Evolutionary conservation across 2,797 vertebrate species (phyloP).

Genomic region (Picus viridis): DNA sequence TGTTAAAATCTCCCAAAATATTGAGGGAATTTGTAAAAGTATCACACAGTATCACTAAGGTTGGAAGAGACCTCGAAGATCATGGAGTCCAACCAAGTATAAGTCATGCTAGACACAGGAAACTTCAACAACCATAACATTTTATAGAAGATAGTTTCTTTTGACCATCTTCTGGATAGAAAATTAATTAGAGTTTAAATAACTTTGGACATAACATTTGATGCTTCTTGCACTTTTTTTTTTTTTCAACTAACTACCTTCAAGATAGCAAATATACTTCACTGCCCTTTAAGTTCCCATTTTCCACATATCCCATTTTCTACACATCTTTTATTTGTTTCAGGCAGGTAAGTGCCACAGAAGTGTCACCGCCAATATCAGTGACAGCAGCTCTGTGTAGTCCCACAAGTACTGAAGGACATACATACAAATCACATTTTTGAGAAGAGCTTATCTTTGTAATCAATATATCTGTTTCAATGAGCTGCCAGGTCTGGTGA

Average conservation of each 20-base stretch:
- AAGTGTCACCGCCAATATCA: neutral
- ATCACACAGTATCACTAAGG: too few species aligned
- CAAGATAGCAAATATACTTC: neutral
- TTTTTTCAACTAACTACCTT: neutral
- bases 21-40: neutral
- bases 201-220: neutral
- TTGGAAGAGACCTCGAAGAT: too few species aligned
- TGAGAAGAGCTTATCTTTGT: neutral
- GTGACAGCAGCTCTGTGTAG: neutral
- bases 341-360: neutral
- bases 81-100: too few species aligned
- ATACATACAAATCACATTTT: neutral
- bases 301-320: neutral
- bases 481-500: neutral
- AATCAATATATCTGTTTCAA: neutral
- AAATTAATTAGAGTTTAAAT: neutral
- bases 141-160: neutral
- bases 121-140: neutral
- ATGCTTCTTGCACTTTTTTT: neutral
- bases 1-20: neutral
- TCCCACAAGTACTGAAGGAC: neutral
- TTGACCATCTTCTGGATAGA: neutral
- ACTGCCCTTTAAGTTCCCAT: slow-evolving; percentile 6
- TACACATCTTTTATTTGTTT: neutral
- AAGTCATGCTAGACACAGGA: neutral